These are phyloP conservation scores for Notospermus geniculatus DNA, from an alignment of 1,140 invertebrate genomes.

Conservation along the genomic window DNA sequence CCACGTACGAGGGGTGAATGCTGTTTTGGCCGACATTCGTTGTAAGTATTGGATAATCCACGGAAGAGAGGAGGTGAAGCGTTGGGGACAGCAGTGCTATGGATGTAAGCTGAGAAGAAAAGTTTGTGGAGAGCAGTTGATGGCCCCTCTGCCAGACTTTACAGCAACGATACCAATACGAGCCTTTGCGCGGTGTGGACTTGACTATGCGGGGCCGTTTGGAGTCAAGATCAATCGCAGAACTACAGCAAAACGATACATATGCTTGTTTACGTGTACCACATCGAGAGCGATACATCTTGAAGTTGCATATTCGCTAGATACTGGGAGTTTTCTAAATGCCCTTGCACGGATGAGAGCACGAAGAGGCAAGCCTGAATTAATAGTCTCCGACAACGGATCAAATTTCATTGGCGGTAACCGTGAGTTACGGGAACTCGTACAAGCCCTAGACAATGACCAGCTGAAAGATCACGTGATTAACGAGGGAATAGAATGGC, in stretches of 20 bases:
- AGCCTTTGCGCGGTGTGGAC: not conserved
- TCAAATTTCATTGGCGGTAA: conserved; percentile 20
- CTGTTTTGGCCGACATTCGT: not conserved
- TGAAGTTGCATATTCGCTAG: conserved; percentile 2
- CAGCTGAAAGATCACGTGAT: not conserved
- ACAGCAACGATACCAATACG: not conserved
- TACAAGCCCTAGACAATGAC: conserved; percentile 1
- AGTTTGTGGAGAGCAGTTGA: not conserved
- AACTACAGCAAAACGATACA: not conserved
- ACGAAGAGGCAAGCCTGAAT: conserved; percentile 11
- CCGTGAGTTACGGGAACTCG: conserved; percentile 6
- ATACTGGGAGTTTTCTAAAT: not conserved
- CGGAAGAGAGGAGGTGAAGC: conserved; percentile 4
- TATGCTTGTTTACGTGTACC: conserved; percentile 1
- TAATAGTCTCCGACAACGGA: conserved; percentile 18
- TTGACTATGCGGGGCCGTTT: conserved; percentile 5
- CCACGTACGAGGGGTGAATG: not conserved
- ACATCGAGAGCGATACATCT: conserved; percentile 1
- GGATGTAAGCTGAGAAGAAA: not conserved
- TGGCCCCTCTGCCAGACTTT: not conserved
- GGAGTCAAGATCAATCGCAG: not conserved
- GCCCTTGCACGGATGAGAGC: not conserved
- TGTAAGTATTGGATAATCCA: not conserved
- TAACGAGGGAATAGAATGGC: not conserved
- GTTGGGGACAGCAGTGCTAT: not conserved